A percentile compares a stretch with the other conserved stretches of the same genome.
Conservation (phyloP, 2,113 vertebrate species). For the Gavia stellata region DNA sequence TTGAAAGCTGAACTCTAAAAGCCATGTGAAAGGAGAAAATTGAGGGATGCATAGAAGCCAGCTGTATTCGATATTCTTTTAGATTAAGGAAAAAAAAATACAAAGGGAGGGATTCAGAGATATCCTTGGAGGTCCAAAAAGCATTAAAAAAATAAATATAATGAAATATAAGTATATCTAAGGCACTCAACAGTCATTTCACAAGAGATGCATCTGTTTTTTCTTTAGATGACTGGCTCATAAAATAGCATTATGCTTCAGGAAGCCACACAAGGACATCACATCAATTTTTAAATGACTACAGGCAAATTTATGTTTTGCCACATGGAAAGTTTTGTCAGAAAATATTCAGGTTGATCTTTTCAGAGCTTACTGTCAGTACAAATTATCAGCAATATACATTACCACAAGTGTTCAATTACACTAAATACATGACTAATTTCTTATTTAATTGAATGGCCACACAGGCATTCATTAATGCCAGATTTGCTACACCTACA, state of each 20-base stretch:
- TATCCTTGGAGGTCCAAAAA: neutral
- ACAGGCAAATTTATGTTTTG: conserved; percentile 29
- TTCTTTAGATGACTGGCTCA: neutral
- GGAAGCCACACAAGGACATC: neutral
- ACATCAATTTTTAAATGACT: conserved; percentile 14
- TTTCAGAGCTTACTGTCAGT: neutral
- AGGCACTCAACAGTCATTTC: neutral
- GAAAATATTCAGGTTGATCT: conserved; percentile 9
- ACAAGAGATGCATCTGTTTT: neutral
- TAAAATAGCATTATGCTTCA: neutral
- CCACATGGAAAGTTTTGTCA: conserved; percentile 11
- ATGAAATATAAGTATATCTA: neutral
- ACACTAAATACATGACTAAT: neutral
- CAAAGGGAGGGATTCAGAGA: neutral
- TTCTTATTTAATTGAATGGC: neutral
- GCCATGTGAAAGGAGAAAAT: neutral
- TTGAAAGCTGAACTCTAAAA: neutral
- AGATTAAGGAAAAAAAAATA: neutral
- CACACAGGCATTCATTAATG: conserved; percentile 15
- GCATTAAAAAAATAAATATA: neutral
- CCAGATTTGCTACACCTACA: conserved; percentile 22
- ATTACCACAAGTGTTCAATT: neutral
- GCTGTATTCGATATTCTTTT: neutral
- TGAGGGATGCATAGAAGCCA: neutral
- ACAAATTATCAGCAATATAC: neutral